phyloP scores from a whole-genome alignment of 2,797 vertebrate species.

The Neosilurus mollespiculum region DNA sequence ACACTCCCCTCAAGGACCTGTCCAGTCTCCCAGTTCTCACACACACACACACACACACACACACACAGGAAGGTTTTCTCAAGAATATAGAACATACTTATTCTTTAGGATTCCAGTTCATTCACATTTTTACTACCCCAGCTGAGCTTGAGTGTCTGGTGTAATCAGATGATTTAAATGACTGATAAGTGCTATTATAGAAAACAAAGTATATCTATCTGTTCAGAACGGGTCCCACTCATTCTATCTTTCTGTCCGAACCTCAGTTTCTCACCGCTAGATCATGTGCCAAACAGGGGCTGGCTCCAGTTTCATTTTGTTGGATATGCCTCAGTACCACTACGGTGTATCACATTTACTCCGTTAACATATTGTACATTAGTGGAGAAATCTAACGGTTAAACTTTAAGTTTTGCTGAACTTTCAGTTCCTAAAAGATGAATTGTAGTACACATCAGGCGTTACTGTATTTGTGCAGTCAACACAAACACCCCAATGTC shows the following conservation, averaged over 20 bases:
- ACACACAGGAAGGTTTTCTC: constrained; percentile 19
- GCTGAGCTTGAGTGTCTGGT: constrained; percentile 4
- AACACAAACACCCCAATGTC: constrained; percentile 30
- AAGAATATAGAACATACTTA: background rate
- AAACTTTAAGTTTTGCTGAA: background rate
- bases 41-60: constrained; percentile 30
- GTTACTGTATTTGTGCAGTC: constrained; percentile 4
- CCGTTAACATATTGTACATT: background rate
- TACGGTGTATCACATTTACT: background rate
- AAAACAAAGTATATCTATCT: constrained; percentile 22
- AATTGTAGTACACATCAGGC: constrained; percentile 17
- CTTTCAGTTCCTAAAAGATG: background rate
- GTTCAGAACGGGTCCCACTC: background rate
- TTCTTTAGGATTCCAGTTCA: background rate
- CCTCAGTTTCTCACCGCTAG: background rate
- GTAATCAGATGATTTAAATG: background rate
- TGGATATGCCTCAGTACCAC: background rate
- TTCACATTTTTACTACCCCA: constrained; percentile 8
- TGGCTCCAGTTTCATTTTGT: constrained; percentile 16
- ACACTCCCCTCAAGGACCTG: constrained; percentile 71
- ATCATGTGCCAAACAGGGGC: background rate
- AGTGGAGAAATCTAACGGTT: background rate
- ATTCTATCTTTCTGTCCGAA: constrained; percentile 14
- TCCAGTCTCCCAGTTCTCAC: constrained; percentile 67
- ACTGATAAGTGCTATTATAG: background rate